Conservation (phyloP, 2,113 vertebrate genomes). For the Turnix velox region DNA sequence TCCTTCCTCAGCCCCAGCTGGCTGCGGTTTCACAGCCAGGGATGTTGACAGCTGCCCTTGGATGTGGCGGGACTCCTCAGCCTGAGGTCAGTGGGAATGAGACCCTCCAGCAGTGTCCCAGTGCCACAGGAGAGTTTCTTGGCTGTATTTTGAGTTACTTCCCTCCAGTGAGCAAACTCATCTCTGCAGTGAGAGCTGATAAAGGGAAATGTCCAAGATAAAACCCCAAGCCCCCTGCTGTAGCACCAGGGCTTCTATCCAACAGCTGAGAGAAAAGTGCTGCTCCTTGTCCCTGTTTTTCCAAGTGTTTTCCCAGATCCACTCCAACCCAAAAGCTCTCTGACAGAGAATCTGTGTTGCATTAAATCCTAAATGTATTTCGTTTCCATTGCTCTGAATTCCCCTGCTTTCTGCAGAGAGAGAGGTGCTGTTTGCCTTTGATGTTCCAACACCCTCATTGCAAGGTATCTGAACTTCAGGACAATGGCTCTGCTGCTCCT, state of each 20-base stretch:
- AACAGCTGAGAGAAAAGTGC: background rate
- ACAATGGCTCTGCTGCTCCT: background rate
- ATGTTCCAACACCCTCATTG: background rate
- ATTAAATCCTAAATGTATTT: background rate
- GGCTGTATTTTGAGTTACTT: background rate
- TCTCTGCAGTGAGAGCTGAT: accelerated
- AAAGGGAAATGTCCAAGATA: background rate
- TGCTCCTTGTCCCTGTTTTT: background rate
- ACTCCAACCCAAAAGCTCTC: background rate
- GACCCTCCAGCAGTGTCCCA: accelerated
- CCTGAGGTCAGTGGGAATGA: accelerated
- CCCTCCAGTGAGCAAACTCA: background rate
- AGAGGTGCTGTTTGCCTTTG: background rate
- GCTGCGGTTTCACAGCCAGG: accelerated
- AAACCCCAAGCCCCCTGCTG: background rate
- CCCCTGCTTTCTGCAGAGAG: background rate
- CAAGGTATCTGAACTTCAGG: background rate
- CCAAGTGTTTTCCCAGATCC: background rate
- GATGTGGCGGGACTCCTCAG: accelerated
- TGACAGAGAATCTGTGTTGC: background rate
- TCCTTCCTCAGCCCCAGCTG: background rate
- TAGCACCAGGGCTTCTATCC: background rate
- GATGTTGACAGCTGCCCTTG: accelerated
- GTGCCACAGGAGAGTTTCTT: background rate
- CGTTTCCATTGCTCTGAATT: background rate